Evolutionary conservation across 2,797 vertebrate genomes (phyloP).

Genomic region (Sparus aurata): DNA sequence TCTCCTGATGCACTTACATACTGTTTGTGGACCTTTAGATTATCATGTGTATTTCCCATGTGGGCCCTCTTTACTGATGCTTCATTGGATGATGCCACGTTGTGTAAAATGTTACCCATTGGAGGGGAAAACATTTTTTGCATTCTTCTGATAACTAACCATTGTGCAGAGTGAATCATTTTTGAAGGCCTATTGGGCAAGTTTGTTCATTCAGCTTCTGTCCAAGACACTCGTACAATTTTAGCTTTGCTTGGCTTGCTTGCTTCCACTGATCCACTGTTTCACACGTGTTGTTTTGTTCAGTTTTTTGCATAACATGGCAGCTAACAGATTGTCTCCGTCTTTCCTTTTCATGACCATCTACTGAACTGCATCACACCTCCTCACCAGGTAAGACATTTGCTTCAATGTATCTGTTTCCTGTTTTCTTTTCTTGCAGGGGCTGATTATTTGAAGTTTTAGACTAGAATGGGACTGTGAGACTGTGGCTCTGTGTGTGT

Average conservation of each 20-base stretch:
- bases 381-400: slow-evolving; percentile 48
- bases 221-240: not conserved
- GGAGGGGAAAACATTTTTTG: too few relatives aligned
- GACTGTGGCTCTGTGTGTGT: not conserved
- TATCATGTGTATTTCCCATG: too few relatives aligned
- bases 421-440: not conserved
- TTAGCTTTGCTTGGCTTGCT: too few relatives aligned
- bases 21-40: too few relatives aligned
- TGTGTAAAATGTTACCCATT: too few relatives aligned
- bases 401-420: not conserved
- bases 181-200: too few relatives aligned
- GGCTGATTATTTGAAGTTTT: not conserved
- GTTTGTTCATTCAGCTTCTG: not conserved
- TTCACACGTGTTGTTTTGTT: not conserved
- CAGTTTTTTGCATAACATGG: not conserved
- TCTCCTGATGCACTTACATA: too few relatives aligned
- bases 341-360: slow-evolving; percentile 37
- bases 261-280: not conserved
- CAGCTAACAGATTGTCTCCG: slow-evolving; percentile 26
- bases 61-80: too few relatives aligned
- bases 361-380: not conserved
- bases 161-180: too few relatives aligned
- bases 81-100: too few relatives aligned
- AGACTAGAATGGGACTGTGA: not conserved
- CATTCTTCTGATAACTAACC: too few relatives aligned